Base-by-base conservation (phyloP, 2,888 invertebrate species). In the Harpalus rubripes region DNA sequence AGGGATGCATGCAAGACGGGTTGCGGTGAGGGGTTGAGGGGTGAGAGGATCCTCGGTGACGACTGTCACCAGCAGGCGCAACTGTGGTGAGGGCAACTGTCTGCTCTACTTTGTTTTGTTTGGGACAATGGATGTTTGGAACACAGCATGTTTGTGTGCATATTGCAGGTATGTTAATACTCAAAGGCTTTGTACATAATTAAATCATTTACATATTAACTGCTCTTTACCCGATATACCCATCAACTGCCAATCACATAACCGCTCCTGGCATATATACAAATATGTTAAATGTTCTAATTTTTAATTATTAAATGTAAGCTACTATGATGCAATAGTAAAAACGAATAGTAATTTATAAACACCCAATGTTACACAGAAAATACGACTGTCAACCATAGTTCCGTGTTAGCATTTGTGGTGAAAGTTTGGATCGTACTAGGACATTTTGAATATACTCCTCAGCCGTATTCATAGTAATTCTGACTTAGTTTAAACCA, bases 61-160 rank as follows among this genome's bases (percentile, higher is more conserved):
- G 32, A 78, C 84, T 84, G 84, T 84, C 84, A 84, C 78, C n/a
- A 63, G 63, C 84, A 84, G 72, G 32, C 56, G 58, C 76, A 44
- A 63, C 84, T 63, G 44, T 78, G 65, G 52, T 52, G 63, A 39
- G 15, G 65, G 16, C 84, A 76, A 83, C 76, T 76, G 59, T 82
- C 58, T 44, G 56, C 78, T 78, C 72, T 41, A 44, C 41, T 74
- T 74, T 41, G 18, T 44, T 74, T 74, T 44, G 44, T 74, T 74
- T 18, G 44, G 72, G 41, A 74, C 72, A 74, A 74, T 74, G 72
- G 26, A 56, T 78, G 78, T 58, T 76, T 59, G 16, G 59, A 15
- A 78, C 78, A 58, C 58, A n/a, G 12, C 58, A 58, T 8, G n/a
- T 10, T 58, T 78, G 12, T 18, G 72, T 52, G 41, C 72, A 41